Base-by-base conservation (phyloP, 2,113 vertebrate genomes). In the Megatriorchis doriae region DNA sequence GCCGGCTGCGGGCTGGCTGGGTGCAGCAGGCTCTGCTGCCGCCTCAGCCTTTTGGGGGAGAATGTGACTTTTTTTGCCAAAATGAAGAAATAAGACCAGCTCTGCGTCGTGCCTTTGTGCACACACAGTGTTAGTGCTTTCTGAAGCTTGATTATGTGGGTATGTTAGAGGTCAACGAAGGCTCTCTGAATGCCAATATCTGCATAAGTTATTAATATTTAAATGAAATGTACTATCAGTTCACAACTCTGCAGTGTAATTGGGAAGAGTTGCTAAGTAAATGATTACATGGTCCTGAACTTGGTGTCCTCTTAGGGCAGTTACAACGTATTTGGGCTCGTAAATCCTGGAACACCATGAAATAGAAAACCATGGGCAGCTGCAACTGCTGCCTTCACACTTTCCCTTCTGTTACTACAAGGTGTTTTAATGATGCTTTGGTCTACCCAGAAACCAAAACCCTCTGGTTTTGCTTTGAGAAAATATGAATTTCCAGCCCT, bases 211-310 rank as follows among this genome's bases (percentile, higher is more conserved):
- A 19, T 3, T 83, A 40, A 77, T 40, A 20, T 63, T 91, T 79
- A 70, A 68, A 75, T 27, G 11, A 56, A 80, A 70, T 8, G 17
- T 52, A 13, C 22, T 36, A 22, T 50, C 45, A 11, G 45, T 45
- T 92, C 63, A 32, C 26, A 61, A 48, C 56, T 58, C 27, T 77
- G 43, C 73, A 82, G 1, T 66, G 81, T 48, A 65, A 77, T 92
- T 80, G 80, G 53, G 62, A 90, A 26, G 52, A 82, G 81, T 66
- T 90, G 81, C 66, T 83, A 82, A 87, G 89, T 91, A 93, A 95
- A 88, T 90, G 93, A 82, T 91, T 82, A 62, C 3, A 1, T 55
- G 66, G 42, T 88, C 53, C 32, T 91, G 93, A 73, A 21, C 71
- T 93, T 82, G 84, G 86, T 74, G 79, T 91, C 53, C 67, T 93